Conservation (phyloP, 1,140 invertebrate species). For the Rhysida immarginata region DNA sequence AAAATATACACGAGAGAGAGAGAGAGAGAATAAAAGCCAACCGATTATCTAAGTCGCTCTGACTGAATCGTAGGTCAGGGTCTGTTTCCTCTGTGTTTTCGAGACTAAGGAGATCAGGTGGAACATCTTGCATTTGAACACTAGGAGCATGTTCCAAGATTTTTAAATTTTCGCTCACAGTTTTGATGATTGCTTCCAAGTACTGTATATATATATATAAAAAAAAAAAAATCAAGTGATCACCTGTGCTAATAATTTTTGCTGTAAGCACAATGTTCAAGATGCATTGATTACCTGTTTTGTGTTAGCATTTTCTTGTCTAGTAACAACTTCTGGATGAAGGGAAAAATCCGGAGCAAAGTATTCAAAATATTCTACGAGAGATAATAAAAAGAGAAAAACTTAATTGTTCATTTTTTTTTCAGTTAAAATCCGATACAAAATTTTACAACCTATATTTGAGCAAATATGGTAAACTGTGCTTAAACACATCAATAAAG, state of each 20-base stretch:
- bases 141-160: slow-evolving; percentile 73
- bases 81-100: slow-evolving; percentile 46
- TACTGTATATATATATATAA: slow-evolving; percentile 40
- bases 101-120: slow-evolving; percentile 43
- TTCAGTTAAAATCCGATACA: too few relatives aligned
- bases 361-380: slow-evolving; percentile 74
- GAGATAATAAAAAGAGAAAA: too few relatives aligned
- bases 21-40: too few relatives aligned
- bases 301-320: slow-evolving; percentile 80
- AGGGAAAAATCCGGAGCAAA: slow-evolving; percentile 90
- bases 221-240: neutral
- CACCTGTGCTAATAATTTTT: too few relatives aligned
- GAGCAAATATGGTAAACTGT: too few relatives aligned
- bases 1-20: too few relatives aligned
- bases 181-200: slow-evolving; percentile 67
- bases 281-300: slow-evolving; percentile 35
- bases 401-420: too few relatives aligned
- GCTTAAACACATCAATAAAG: too few relatives aligned
- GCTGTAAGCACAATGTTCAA: neutral
- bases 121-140: slow-evolving; percentile 85
- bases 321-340: slow-evolving; percentile 69
- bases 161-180: slow-evolving; percentile 72
- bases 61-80: slow-evolving; percentile 61
- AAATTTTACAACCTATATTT: too few relatives aligned
- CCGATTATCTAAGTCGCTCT: slow-evolving; percentile 59